Percentiles rank a stretch among this genome's conserved stretches.
phyloP scores from a whole-genome alignment of 2,888 invertebrate species.

The Drosophila mimetica region DNA sequence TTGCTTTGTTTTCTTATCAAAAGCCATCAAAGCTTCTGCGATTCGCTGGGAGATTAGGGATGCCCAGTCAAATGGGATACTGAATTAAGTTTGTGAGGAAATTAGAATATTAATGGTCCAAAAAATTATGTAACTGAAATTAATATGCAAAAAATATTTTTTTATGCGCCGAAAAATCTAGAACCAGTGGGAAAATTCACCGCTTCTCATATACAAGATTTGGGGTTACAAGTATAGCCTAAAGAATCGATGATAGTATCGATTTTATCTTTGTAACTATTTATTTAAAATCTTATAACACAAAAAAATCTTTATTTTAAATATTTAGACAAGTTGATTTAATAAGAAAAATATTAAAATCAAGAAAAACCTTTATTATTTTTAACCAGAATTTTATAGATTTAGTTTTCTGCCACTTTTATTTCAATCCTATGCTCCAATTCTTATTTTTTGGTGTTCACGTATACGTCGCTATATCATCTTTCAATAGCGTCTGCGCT shows the following conservation, averaged over 20 bases:
- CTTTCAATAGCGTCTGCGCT: constrained; percentile 16
- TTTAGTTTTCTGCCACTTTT: not conserved
- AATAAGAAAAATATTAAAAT: no score
- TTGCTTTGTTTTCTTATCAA: constrained; percentile 44
- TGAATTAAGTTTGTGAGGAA: not conserved
- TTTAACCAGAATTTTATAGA: not conserved
- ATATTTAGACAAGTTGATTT: no score
- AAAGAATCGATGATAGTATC: no score
- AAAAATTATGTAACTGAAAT: not conserved
- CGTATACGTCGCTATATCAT: not conserved
- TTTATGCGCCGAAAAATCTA: no score
- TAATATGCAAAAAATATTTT: not conserved
- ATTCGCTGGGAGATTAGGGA: constrained; percentile 24
- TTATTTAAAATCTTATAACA: no score
- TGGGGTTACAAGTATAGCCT: no score
- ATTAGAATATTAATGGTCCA: not conserved
- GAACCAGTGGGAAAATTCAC: no score
- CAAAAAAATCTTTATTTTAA: no score
- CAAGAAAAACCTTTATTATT: no score
- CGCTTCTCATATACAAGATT: no score
- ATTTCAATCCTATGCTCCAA: constrained; percentile 5
- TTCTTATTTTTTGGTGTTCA: constrained; percentile 9
- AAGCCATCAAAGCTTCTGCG: constrained; percentile 23
- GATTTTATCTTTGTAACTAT: no score
- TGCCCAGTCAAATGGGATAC: not conserved